phyloP scores from a whole-genome alignment of 2,797 vertebrate genomes.

The Rhodeus uyekii region DNA sequence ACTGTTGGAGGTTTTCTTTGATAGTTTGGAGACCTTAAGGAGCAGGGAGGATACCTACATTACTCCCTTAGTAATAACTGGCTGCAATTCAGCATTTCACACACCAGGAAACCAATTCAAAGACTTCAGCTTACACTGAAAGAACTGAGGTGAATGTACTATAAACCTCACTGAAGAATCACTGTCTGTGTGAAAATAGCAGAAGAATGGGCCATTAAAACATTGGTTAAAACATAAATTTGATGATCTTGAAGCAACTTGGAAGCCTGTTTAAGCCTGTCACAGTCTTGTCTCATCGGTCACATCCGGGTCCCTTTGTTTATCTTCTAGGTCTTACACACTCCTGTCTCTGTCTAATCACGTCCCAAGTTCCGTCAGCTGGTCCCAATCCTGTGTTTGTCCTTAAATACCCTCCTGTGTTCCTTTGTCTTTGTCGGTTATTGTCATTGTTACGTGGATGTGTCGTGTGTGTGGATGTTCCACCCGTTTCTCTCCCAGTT shows the following conservation, averaged over 20 bases:
- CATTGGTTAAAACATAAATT: neutral
- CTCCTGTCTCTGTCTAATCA: too few species aligned
- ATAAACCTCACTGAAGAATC: neutral
- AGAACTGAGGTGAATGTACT: neutral
- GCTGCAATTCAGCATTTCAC: neutral
- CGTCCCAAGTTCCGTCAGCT: too few species aligned
- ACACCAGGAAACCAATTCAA: neutral
- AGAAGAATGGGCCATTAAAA: neutral
- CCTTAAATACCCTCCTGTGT: too few species aligned
- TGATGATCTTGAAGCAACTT: conserved; percentile 1
- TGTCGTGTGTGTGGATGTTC: too few species aligned
- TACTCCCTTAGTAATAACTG: neutral
- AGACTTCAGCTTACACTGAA: neutral
- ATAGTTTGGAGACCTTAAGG: conserved; percentile 30
- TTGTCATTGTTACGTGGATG: too few species aligned
- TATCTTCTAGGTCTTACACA: too few species aligned
- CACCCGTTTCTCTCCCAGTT: too few species aligned
- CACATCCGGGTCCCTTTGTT: too few species aligned
- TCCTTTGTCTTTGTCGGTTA: too few species aligned
- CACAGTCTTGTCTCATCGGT: too few species aligned
- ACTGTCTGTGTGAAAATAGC: neutral
- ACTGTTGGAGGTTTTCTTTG: conserved; percentile 29
- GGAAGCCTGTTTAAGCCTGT: neutral
- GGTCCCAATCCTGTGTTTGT: too few species aligned
- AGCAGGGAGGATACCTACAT: conserved; percentile 8